A percentile compares a stretch with the other conserved stretches of the same genome.
Conservation (phyloP, 2,113 vertebrate species). For the Eptesicus fuscus region DNA sequence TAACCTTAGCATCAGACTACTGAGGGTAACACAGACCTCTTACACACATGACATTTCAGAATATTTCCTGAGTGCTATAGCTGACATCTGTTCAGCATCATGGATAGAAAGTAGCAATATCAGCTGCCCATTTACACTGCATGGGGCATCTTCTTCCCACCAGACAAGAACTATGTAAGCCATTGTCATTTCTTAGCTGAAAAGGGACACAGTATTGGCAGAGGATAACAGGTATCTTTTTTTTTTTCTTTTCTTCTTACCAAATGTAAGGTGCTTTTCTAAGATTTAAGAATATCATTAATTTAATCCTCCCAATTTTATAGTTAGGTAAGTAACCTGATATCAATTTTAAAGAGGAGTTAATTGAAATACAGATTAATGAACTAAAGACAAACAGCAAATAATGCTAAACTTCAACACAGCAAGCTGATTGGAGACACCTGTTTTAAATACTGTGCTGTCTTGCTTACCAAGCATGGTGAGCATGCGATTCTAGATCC, state of each 20-base stretch:
- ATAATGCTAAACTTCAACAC: neutral
- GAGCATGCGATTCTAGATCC: neutral
- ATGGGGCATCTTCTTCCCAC: neutral
- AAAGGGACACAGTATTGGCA: neutral
- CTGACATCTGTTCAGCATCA: neutral
- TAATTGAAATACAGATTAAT: neutral
- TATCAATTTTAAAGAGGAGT: neutral
- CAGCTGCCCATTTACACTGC: neutral
- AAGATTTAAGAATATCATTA: neutral
- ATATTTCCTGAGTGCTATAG: neutral
- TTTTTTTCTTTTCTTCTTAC: neutral
- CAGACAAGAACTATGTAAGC: neutral
- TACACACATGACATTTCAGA: neutral
- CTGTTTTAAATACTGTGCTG: fast-evolving
- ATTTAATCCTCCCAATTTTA: neutral
- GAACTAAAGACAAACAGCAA: neutral
- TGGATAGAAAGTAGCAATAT: neutral
- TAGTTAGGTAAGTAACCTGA: neutral
- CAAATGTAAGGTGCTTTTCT: neutral
- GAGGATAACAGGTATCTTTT: neutral
- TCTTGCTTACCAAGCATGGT: neutral
- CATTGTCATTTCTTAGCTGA: neutral
- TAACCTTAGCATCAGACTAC: no score
- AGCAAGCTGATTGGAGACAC: fast-evolving
- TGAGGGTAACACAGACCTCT: neutral